phyloP scores from a whole-genome alignment of 2,113 vertebrate genomes.

The Callopanchax toddi region DNA sequence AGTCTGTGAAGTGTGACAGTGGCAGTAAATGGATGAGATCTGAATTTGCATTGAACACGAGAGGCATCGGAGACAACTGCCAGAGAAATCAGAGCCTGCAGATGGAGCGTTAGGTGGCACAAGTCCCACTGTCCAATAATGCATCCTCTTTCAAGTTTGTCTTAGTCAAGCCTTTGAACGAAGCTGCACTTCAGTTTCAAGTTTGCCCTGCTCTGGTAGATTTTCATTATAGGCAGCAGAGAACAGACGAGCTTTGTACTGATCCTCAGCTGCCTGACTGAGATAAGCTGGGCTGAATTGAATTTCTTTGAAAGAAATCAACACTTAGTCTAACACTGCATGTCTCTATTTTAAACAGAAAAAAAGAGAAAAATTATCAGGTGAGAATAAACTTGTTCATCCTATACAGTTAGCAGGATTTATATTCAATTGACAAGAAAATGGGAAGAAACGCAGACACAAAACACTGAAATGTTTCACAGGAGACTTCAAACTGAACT shows the following conservation, averaged over 20 bases:
- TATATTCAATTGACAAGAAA: background rate
- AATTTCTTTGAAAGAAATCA: slow-evolving; percentile 33
- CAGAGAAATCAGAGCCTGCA: slow-evolving; percentile 59
- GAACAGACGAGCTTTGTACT: slow-evolving; percentile 69
- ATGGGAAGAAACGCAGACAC: no score
- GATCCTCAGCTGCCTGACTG: slow-evolving; percentile 36
- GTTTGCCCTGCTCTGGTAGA: slow-evolving; percentile 42
- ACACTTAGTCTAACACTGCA: no score
- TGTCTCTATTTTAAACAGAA: no score
- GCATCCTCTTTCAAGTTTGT: slow-evolving; percentile 55
- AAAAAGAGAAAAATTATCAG: no score
- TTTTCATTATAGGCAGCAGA: slow-evolving; percentile 49
- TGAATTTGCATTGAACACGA: slow-evolving; percentile 65
- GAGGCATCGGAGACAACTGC: slow-evolving; percentile 32
- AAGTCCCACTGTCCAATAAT: slow-evolving; percentile 28
- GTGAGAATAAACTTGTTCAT: background rate
- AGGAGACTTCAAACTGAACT: no score
- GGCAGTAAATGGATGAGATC: slow-evolving; percentile 38
- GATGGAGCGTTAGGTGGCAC: slow-evolving; percentile 37
- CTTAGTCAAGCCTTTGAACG: slow-evolving; percentile 40
- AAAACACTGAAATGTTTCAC: background rate
- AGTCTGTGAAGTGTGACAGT: slow-evolving; percentile 51
- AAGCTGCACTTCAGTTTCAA: slow-evolving; percentile 47
- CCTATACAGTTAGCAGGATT: background rate
- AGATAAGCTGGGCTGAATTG: slow-evolving; percentile 47